A percentile compares a stretch with the other conserved stretches of the same genome.
phyloP scores from a whole-genome alignment of 1,140 invertebrate species.

The Neuroterus valhalla region DNA sequence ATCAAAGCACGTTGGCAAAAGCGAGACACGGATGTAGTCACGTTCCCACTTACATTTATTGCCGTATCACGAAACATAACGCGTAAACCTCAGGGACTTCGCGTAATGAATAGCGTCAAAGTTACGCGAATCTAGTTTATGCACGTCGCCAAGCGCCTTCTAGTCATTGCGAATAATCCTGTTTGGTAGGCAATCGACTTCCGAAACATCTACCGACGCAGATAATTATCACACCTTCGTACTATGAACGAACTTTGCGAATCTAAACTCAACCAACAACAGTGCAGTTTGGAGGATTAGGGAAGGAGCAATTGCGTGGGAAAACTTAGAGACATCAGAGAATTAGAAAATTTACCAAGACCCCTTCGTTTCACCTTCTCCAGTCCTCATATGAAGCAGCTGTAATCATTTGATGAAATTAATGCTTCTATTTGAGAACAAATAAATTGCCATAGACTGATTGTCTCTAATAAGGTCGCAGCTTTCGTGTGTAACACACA shows the following conservation, averaged over 20 bases:
- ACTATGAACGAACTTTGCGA: background rate
- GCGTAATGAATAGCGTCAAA: conserved; percentile 16
- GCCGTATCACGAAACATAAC: conserved; percentile 8
- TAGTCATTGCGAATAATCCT: background rate
- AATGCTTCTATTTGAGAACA: too few species aligned
- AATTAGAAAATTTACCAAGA: too few species aligned
- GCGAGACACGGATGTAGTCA: conserved; percentile 12
- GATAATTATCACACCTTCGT: background rate
- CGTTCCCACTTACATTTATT: conserved; percentile 25
- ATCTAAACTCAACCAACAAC: too few species aligned
- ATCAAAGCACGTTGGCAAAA: conserved; percentile 20
- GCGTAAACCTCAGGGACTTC: background rate
- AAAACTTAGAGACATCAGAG: too few species aligned
- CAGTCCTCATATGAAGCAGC: too few species aligned
- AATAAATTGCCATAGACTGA: too few species aligned
- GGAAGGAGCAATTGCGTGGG: too few species aligned
- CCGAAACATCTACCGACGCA: background rate
- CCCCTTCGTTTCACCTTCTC: too few species aligned
- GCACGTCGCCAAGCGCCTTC: background rate
- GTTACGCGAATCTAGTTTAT: background rate
- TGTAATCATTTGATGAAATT: too few species aligned
- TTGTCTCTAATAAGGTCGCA: too few species aligned
- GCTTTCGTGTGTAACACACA: too few species aligned
- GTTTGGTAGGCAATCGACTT: background rate
- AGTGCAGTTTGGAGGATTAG: too few species aligned